phyloP scores from a whole-genome alignment of 2,797 vertebrate species.

The Phalanger gymnotis region DNA sequence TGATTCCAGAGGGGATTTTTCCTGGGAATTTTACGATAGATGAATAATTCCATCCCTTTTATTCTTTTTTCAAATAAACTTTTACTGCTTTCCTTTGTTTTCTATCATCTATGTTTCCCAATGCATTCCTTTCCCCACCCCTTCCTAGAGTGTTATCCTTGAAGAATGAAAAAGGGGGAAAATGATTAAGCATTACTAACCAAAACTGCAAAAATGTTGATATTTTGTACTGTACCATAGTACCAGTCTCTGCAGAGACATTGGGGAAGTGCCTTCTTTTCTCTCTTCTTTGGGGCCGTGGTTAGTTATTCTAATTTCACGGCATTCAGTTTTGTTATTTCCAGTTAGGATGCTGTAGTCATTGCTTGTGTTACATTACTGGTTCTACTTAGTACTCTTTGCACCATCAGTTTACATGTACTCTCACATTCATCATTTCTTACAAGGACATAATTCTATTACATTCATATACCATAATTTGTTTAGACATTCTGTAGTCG shows the following conservation, averaged over 20 bases:
- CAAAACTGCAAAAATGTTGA: not conserved
- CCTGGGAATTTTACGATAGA: not conserved
- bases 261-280: not conserved
- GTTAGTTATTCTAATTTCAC: not conserved
- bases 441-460: not conserved
- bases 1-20: not conserved
- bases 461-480: not conserved
- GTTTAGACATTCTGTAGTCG: not conserved
- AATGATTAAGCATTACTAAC: not conserved
- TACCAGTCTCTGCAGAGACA: not conserved
- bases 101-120: not conserved
- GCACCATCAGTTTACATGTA: not conserved
- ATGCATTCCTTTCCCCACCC: not conserved
- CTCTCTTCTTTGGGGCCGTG: not conserved
- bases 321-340: not conserved
- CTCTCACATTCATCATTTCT: not conserved
- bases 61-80: not conserved
- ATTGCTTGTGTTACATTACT: not conserved
- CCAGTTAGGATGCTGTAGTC: not conserved
- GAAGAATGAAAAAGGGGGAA: not conserved
- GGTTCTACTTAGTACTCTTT: not conserved
- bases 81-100: not conserved
- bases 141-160: not conserved
- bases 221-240: not conserved
- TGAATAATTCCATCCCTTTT: not conserved